phyloP scores from a whole-genome alignment of 2,888 invertebrate genomes.

The Bursaphelenchus okinawaensis region DNA sequence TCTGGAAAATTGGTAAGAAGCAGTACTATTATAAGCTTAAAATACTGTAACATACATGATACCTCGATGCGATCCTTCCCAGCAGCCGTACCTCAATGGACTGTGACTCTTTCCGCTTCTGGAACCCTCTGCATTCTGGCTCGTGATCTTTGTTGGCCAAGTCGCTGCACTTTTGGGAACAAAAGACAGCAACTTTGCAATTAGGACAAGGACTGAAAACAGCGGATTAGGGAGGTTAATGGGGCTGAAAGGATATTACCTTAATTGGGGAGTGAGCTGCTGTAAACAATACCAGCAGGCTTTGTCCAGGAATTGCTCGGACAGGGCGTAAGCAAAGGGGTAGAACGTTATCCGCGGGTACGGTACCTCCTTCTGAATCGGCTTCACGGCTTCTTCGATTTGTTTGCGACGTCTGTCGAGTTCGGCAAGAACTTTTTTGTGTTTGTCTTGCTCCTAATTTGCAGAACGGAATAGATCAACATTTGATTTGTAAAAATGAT shows the following conservation, averaged over 20 bases:
- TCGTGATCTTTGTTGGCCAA: conserved; percentile 55
- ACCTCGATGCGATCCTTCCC: conserved; percentile 47
- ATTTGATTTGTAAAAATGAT: no score
- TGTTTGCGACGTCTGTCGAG: not conserved
- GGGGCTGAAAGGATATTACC: conserved; percentile 1
- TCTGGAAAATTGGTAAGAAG: not conserved
- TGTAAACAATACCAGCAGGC: conserved; percentile 56
- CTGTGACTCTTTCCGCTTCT: conserved; percentile 16
- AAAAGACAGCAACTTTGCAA: conserved; percentile 49
- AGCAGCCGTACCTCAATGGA: conserved; percentile 53
- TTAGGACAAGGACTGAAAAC: conserved; percentile 37
- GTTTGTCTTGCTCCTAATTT: not conserved
- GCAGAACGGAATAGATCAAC: no score
- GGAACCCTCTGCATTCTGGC: conserved; percentile 44
- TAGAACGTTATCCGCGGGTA: conserved; percentile 38
- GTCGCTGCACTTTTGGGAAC: conserved; percentile 42
- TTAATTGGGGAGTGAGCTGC: conserved; percentile 8
- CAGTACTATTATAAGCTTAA: not conserved
- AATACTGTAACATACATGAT: conserved; percentile 31
- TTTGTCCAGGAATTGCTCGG: conserved; percentile 34
- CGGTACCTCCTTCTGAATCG: not conserved
- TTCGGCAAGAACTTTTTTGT: not conserved
- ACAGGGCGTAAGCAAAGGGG: conserved; percentile 56
- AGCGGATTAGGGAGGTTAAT: conserved; percentile 11
- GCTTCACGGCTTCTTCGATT: not conserved